Base-by-base conservation (phyloP, 2,797 vertebrate species). In the Xerus rutilus region DNA sequence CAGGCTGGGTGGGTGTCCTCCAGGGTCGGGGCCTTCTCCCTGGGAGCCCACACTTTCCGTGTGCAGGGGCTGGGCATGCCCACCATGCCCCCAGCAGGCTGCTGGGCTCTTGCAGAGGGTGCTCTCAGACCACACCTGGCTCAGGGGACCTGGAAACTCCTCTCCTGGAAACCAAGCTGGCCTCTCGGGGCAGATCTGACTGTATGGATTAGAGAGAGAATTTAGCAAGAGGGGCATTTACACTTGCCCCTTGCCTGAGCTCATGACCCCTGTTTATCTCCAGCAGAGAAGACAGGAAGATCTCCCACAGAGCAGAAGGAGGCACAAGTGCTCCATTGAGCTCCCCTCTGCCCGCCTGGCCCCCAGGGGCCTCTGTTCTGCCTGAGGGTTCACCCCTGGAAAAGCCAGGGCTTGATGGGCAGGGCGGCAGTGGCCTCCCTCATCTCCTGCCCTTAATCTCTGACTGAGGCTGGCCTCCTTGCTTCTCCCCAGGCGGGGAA, bases 311-410 rank as follows among this genome's bases (percentile, higher is more conserved):
- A 81, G 57, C 59, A 10, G 4, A 70, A 57, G 28, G 3, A 62
- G 39, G 45, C 17, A 4, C 18, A 20, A 76, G 86, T 20, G 35
- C 10, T 78, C 64, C 7, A 28, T n/a, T 78, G 49, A 65, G 54
- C 11, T 77, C 18, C 2, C 30, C 20, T 52, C 77, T 35, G 32
- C 69, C 49, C 2, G 4, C 30, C 62, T 45, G 78, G 57, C 17
- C 0, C 0, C 0, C 0, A 0, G 17, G 30, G 35, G n/a, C 57
- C n/a, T 65, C 49, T 0, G 0, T 15, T 5, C 20, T 57, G 18
- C 45, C 90, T 39, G 14, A 77, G 49, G 35, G 52, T 25, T 78
- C 32, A 30, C 15, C 0, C 20, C 28, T 86, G 20, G 39, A 21
- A 69, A 62, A 49, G 39, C 62, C 13, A 28, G 3, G 9, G n/a